Conservation (phyloP, 2,888 invertebrate species). For the Hanleya hanleyi region DNA sequence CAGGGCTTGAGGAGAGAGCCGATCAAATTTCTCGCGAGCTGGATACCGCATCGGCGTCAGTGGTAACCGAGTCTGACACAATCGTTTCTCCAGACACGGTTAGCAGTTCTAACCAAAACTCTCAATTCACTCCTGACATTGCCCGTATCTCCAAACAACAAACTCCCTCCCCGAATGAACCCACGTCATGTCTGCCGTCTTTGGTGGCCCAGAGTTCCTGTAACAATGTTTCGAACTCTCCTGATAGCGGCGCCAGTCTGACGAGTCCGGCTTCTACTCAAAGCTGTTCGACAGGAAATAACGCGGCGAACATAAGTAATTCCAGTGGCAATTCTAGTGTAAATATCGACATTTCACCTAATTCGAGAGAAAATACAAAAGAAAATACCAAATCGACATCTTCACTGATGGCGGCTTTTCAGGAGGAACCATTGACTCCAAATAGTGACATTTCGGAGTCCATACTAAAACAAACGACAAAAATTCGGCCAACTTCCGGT, state of each 20-base stretch:
- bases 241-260: conserved; percentile 41
- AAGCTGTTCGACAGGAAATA: conserved; percentile 3
- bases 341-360: no score
- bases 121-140: not conserved
- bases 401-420: no score
- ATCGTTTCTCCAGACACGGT: not conserved
- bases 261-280: conserved; percentile 38
- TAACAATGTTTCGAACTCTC: conserved; percentile 36
- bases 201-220: conserved; percentile 11
- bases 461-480: no score
- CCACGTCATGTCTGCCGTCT: conserved; percentile 29
- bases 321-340: no score
- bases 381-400: no score
- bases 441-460: not conserved
- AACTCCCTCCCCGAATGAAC: not conserved
- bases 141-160: not conserved
- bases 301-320: no score
- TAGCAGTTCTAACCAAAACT: not conserved
- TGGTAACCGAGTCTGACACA: not conserved
- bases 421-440: not conserved
- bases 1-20: not conserved
- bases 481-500: no score
- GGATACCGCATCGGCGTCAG: not conserved
- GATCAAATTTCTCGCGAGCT: not conserved
- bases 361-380: no score